Evolutionary conservation across 2,113 vertebrate species (phyloP), one percentile per base, ranked within the genome.

Genomic region (Hippotragus niger): DNA sequence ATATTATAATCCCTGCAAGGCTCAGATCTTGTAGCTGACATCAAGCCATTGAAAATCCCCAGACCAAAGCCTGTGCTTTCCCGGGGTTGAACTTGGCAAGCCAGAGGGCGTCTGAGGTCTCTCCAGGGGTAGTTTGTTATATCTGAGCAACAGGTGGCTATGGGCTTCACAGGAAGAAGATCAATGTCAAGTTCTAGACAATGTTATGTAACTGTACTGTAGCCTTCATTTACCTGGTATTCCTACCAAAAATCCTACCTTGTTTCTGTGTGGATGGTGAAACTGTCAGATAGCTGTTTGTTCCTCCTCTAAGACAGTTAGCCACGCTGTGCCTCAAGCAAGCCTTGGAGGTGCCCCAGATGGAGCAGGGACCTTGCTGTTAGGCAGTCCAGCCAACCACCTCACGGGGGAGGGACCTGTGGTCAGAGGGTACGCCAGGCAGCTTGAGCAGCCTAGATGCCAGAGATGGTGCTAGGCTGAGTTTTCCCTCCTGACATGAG

Each of bases 131-230:
- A 16, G n/a, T 57, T 84, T 81, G 23, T 50, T 62, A 29, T 31
- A 40, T 52, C 40, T 76, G 45, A 96, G 81, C 82, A 67, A 74
- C 90, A 97, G 90, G 87, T 96, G 64, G 33, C 36, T 94, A 58
- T 76, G 80, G 62, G 55, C 74, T 67, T 92, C 90, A 62, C 14
- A 52, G 91, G 58, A 31, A 91, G 58, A 71, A 62, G 83, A 90
- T 91, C 43, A 90, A 80, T 52, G 80, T 94, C 88, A 47, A 88
- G 67, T 95, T 95, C 88, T 71, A 62, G 78, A 31, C 91, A 97
- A 80, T 83, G 88, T 98, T 95, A 74, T 45, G 1, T 96, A 97
- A 97, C 82, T 98, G 90, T 96, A 52, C 84, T 40, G 11, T 52
- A 23, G 78, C 47, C 74, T 50, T 67, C 9, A 0, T 78, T 81